Conservation (phyloP, 2,888 invertebrate species). For the Drosophila austrosaltans region DNA sequence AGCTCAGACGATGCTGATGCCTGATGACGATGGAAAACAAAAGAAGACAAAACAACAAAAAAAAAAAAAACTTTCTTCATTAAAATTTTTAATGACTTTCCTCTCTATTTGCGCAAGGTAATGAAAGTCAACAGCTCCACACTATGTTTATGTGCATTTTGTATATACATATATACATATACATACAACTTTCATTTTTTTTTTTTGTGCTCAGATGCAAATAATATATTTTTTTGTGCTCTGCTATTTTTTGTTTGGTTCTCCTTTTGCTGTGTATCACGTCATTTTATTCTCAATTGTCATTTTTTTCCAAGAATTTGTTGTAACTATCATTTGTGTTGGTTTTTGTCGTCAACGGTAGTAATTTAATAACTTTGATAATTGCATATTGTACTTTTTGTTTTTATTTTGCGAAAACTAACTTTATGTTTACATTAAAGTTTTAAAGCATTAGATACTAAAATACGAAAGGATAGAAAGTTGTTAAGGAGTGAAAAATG, state of each 20-base stretch:
- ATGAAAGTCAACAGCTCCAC: conserved; percentile 71
- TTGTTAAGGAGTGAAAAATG: too few relatives aligned
- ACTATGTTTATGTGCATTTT: conserved; percentile 61
- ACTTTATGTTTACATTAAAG: too few relatives aligned
- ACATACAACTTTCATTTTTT: background rate
- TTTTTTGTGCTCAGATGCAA: conserved; percentile 52
- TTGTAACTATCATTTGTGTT: conserved; percentile 21
- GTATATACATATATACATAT: conserved; percentile 26
- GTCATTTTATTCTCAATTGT: background rate
- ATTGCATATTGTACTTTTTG: background rate
- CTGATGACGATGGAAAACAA: conserved; percentile 56
- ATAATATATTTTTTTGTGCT: conserved; percentile 38
- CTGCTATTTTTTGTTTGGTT: background rate
- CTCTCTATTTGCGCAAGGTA: conserved; percentile 73
- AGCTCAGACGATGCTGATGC: conserved; percentile 33
- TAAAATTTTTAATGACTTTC: conserved; percentile 76
- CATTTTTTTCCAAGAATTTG: background rate
- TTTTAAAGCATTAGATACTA: too few relatives aligned
- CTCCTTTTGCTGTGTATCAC: background rate
- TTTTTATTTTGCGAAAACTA: too few relatives aligned
- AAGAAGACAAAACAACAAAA: conserved; percentile 32
- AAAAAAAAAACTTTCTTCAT: conserved; percentile 72
- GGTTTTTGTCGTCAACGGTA: conserved; percentile 7
- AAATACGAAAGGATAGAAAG: too few relatives aligned
- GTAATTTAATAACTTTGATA: conserved; percentile 28